A percentile compares a stretch with the other conserved stretches of the same genome.
These are phyloP conservation scores for Epizoanthus scotinus DNA, from an alignment of 92 coral and sea anemone species.

Conservation along the genomic window DNA sequence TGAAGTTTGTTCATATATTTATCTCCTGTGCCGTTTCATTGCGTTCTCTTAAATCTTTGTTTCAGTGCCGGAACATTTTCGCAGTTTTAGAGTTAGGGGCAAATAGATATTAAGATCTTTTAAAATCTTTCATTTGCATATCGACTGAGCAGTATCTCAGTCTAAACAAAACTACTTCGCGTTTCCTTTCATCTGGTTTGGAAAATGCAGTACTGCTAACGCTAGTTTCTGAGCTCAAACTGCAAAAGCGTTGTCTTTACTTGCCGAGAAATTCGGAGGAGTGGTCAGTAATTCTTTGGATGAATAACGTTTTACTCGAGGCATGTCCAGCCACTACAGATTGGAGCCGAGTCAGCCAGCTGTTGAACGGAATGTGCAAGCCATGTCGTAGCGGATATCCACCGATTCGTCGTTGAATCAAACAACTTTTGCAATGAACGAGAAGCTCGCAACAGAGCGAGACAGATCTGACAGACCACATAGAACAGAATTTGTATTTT, in stretches of 20 bases:
- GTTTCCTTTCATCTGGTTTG: background rate
- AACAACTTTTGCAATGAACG: constrained; percentile 39
- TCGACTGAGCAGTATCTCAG: background rate
- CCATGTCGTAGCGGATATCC: constrained; percentile 47
- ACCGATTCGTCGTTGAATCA: constrained; percentile 17
- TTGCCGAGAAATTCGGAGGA: background rate
- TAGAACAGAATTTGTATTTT: constrained; percentile 59
- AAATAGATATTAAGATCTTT: constrained; percentile 20
- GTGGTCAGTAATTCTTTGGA: constrained; percentile 8
- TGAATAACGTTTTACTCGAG: constrained; percentile 22
- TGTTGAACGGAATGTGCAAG: constrained; percentile 28
- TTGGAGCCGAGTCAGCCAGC: constrained; percentile 9
- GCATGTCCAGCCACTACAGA: constrained; percentile 31
- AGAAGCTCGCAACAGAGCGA: constrained; percentile 44
- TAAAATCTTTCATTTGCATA: constrained; percentile 3
- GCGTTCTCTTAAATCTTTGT: background rate
- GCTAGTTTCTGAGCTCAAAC: background rate
- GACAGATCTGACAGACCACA: constrained; percentile 34
- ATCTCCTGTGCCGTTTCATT: background rate
- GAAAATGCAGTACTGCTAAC: background rate
- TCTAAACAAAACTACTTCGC: background rate
- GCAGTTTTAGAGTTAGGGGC: background rate
- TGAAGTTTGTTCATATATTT: constrained; percentile 9
- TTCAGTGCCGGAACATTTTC: background rate
- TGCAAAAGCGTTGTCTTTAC: background rate